Base-by-base conservation (phyloP, 2,113 vertebrate species). In the Alces alces region DNA sequence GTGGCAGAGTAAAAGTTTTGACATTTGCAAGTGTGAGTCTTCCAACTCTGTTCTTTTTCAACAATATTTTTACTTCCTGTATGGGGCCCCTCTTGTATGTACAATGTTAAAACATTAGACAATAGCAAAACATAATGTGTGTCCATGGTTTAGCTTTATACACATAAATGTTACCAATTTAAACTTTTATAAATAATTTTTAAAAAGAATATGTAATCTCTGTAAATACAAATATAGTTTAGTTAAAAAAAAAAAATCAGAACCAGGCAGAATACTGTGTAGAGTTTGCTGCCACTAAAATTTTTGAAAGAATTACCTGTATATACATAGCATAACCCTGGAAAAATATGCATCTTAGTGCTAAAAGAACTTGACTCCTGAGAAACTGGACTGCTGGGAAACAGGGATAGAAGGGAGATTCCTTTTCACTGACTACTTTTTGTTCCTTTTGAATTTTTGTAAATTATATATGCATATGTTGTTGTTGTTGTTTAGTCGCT, bases 171-270 rank as follows among this genome's bases (percentile, higher is more conserved):
- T 10, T 70, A 85, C 13, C n/a, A 89, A 57, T 82, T 64, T 52
- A 73, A 95, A 76, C 36, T 91, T 82, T 66, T 39, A 85, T 23
- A 92, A 97, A 80, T 79, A 60, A 89, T 45, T 87, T 70, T 92
- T 17, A 0, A 79, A 86, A 92, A 92, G 15, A 70, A 45, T 86
- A 80, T 25, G 15, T 60, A 84, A 84, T 55, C 57, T 93, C 39
- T 78, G 80, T 13, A 25, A 60, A 78, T 58, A 73, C 2, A 73
- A 36, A 76, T 61, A 85, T 0, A 76, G 33, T 84, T 61, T 87
- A 84, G 16, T 86, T 33, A 30, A 21, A 55, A 60, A 85, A 86
- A 88, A 84, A 47, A 4, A 88, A 92, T 28, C 30, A 52, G 1
- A 21, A 52, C 2, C 80, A 55, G 15, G 15, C 39, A 93, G 15